A percentile compares a stretch with the other conserved stretches of the same genome.
Conservation (phyloP, 2,888 invertebrate species). For the Amaurobius ferox region DNA sequence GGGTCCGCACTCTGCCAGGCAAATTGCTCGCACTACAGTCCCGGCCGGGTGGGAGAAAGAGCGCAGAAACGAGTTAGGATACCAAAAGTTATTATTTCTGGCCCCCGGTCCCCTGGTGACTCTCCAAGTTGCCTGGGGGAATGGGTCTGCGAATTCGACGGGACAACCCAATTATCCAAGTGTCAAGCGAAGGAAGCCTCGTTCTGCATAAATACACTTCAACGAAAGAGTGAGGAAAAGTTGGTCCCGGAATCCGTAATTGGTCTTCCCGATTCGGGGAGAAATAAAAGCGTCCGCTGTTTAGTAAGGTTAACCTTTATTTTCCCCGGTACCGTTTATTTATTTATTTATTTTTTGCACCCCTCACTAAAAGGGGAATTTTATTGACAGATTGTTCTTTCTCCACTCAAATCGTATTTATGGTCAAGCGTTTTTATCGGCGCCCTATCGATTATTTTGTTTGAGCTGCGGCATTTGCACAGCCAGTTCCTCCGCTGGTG, state of each 20-base stretch:
- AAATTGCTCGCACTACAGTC: conserved; percentile 63
- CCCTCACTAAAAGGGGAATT: conserved; percentile 39
- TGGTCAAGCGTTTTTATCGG: conserved; percentile 27
- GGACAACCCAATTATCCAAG: conserved; percentile 71
- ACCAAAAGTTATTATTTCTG: conserved; percentile 73
- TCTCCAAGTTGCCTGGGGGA: conserved; percentile 63
- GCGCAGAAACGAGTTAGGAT: conserved; percentile 67
- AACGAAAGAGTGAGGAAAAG: conserved; percentile 58
- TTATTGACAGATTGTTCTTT: conserved; percentile 68
- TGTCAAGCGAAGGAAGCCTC: conserved; percentile 58
- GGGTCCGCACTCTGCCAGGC: conserved; percentile 72
- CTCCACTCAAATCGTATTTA: conserved; percentile 34
- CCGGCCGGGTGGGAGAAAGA: conserved; percentile 39
- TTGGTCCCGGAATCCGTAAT: conserved; percentile 69
- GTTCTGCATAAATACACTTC: conserved; percentile 72
- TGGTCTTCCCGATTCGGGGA: conserved; percentile 51
- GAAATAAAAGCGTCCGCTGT: conserved; percentile 61
- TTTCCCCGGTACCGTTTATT: conserved; percentile 44
- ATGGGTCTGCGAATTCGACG: conserved; percentile 62
- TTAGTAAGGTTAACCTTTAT: conserved; percentile 59
- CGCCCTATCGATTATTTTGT: conserved; percentile 56
- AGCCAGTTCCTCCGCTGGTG: conserved; percentile 52
- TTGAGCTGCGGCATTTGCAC: conserved; percentile 41
- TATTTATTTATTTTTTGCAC: not conserved
- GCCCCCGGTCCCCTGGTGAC: conserved; percentile 65